phyloP scores from a whole-genome alignment of 2,113 vertebrate species.

The Strix aluco region DNA sequence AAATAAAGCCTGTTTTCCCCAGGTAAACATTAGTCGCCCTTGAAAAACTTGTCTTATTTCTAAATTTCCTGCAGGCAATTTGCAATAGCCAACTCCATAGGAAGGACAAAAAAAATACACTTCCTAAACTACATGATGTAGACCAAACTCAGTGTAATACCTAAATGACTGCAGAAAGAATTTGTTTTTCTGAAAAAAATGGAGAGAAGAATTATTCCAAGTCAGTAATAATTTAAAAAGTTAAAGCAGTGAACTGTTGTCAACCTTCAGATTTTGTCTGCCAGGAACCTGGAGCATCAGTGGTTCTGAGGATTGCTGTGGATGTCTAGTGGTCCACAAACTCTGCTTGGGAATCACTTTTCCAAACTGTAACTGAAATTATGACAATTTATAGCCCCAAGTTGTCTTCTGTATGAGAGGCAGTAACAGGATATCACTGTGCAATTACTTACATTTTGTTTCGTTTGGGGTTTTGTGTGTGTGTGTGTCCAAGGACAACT shows the following conservation, averaged over 20 bases:
- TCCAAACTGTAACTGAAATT: background rate
- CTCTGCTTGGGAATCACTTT: background rate
- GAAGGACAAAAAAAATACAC: background rate
- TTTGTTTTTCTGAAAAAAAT: background rate
- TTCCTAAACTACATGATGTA: background rate
- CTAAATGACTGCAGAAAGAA: background rate
- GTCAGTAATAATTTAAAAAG: background rate
- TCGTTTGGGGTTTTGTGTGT: background rate
- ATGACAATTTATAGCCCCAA: background rate
- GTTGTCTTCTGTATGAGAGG: background rate
- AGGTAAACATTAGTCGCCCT: background rate
- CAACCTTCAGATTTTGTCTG: background rate
- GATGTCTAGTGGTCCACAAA: background rate
- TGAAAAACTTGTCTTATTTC: background rate
- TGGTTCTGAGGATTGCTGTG: background rate
- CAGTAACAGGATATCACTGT: background rate
- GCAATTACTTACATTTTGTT: background rate
- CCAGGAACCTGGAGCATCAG: rapidly evolving
- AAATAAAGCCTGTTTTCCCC: background rate
- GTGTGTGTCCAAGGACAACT: background rate
- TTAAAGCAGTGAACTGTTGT: background rate
- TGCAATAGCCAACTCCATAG: background rate
- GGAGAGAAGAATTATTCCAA: background rate
- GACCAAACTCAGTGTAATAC: background rate
- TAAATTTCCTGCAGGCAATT: background rate